Evolutionary conservation across 2,888 invertebrate genomes (phyloP), one percentile per base, ranked within the genome.

Genomic region (Esperia sulphurella): DNA sequence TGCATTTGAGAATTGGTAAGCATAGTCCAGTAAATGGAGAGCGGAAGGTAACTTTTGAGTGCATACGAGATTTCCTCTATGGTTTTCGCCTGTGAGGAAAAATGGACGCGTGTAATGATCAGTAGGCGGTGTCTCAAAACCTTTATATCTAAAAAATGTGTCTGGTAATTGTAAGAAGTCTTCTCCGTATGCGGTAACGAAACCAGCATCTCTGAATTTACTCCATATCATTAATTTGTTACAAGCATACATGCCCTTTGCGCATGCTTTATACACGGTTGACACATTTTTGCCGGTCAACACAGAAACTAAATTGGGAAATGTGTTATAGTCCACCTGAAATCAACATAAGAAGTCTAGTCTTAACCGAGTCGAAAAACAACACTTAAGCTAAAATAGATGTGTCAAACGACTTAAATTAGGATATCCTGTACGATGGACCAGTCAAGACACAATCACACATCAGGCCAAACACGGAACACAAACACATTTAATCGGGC

Each of bases 301-400:
- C 41, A 96, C 82, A 0, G 96, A 94, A 90, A 96, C 94, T 41
- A 97, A 77, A 76, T 97, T 97, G 0, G 97, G 96, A 74, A 94
- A 96, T 0, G 97, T 97, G 66, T 97, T 97, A 68, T 95, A 95
- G 5, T 93, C 95, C 50, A 95, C 92, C 91, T 95, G 68, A 56
- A 75, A 69, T 21, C 3, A 21, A 21, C 21, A 21, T 3, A 21
- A 21, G 21, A 21, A 21, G 21, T 21, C 21, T 21, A 21, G 21
- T 3, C 21, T 2, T 3, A 21, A 21, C 21, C 21, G 21, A 21
- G 21, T 21, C 21, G 21, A 21, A 21, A 21, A 21, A 21, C 21
- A 21, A 21, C 21, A 21, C 21, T 21, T n/a, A n/a, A n/a, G n/a
- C 21, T 21, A 21, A 21, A 21, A 21, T 21, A 21, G 21, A 21